Evolutionary conservation across 2,888 invertebrate species (phyloP).

Genomic region (Agonopterix subpropinquella): DNA sequence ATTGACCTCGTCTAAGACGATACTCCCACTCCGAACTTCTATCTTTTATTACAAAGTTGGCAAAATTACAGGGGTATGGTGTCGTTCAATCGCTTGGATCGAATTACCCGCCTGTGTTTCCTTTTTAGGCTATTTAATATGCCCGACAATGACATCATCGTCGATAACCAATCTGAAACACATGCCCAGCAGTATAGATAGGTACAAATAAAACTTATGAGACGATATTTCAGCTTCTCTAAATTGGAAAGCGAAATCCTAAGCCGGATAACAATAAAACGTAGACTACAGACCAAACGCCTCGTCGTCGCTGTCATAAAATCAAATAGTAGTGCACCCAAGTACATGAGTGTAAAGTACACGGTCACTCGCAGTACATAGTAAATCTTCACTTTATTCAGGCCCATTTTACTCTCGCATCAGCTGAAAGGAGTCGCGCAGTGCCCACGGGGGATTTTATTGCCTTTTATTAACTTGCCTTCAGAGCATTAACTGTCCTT

Average conservation of each 20-base stretch:
- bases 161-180: too few relatives aligned
- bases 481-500: slow-evolving; percentile 37
- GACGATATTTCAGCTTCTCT: too few relatives aligned
- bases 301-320: too few relatives aligned
- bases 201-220: too few relatives aligned
- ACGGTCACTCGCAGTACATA: slow-evolving; percentile 30
- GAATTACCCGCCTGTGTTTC: not conserved
- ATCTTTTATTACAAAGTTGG: slow-evolving; percentile 18
- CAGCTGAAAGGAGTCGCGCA: slow-evolving; percentile 20
- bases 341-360: slow-evolving; percentile 33
- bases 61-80: slow-evolving; percentile 16
- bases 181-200: too few relatives aligned
- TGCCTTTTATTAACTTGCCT: slow-evolving; percentile 27
- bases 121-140: not conserved
- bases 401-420: slow-evolving; percentile 28
- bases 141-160: too few relatives aligned
- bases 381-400: slow-evolving; percentile 45
- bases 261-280: too few relatives aligned
- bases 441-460: slow-evolving; percentile 42
- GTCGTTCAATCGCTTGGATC: not conserved
- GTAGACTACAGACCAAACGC: too few relatives aligned
- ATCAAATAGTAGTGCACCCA: too few relatives aligned
- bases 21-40: slow-evolving; percentile 29
- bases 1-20: slow-evolving; percentile 43
- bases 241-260: too few relatives aligned